A percentile compares a stretch with the other conserved stretches of the same genome.
Conservation (phyloP, 2,797 vertebrate species). For the Macroramphosus scolopax region DNA sequence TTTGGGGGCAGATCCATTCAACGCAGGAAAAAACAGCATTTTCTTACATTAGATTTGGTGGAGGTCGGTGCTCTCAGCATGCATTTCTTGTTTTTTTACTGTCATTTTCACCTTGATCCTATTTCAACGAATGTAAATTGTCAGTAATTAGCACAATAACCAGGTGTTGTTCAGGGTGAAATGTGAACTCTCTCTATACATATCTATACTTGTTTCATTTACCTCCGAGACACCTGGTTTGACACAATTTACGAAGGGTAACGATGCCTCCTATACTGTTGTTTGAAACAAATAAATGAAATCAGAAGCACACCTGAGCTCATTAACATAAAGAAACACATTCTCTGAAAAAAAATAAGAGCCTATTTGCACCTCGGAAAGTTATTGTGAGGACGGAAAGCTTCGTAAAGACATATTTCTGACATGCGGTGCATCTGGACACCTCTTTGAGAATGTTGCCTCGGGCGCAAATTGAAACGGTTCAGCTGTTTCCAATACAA, state of each 20-base stretch:
- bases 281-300: constrained; percentile 68
- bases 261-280: constrained; percentile 42
- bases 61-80: too few relatives aligned
- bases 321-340: constrained; percentile 72
- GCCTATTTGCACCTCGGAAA: constrained; percentile 37
- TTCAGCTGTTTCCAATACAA: constrained; percentile 83
- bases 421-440: constrained; percentile 51
- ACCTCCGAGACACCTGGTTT: too few relatives aligned
- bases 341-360: constrained; percentile 35
- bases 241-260: constrained; percentile 28
- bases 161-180: constrained; percentile 29
- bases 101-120: neutral
- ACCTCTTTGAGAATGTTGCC: constrained; percentile 67
- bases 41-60: too few relatives aligned
- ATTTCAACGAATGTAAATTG: constrained; percentile 15
- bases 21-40: too few relatives aligned
- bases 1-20: too few relatives aligned
- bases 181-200: constrained; percentile 2
- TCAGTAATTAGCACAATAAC: constrained; percentile 9
- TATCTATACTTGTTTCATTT: constrained; percentile 21
- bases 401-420: constrained; percentile 40
- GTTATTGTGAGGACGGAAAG: constrained; percentile 7
- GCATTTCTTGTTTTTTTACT: too few relatives aligned
- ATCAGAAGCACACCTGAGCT: constrained; percentile 46
- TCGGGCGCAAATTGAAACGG: constrained; percentile 73